A percentile compares a stretch with the other conserved stretches of the same genome.
Evolutionary conservation across 2,888 invertebrate species (phyloP).

Genomic region (Lacanobia wlatinum): DNA sequence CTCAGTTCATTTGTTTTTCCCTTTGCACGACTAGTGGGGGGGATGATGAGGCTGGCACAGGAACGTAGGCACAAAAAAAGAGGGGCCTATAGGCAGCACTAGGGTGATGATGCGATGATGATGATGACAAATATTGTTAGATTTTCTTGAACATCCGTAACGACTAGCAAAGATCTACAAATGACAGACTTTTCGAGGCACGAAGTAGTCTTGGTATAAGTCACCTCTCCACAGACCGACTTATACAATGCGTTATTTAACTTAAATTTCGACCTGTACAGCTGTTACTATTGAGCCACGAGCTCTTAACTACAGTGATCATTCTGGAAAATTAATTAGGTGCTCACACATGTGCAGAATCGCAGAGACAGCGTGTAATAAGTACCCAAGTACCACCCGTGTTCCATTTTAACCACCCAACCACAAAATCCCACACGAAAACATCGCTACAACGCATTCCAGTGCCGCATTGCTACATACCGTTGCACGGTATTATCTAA

Average conservation of each 20-base stretch:
- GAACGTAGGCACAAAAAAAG: too few relatives aligned
- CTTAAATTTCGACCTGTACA: background rate
- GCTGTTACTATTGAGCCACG: background rate
- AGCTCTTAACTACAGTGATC: background rate
- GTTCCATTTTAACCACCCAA: slow-evolving; percentile 22
- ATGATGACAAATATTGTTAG: too few relatives aligned
- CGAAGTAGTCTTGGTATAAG: too few relatives aligned
- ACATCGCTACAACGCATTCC: background rate
- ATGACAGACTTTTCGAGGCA: background rate
- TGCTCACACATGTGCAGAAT: background rate
- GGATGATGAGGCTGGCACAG: too few relatives aligned
- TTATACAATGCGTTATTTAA: background rate
- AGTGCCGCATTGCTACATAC: background rate
- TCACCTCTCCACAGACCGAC: background rate
- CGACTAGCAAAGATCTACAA: background rate
- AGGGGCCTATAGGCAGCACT: too few relatives aligned
- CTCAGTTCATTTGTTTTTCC: too few relatives aligned
- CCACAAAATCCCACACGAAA: background rate
- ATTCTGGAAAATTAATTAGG: background rate
- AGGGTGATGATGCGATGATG: too few relatives aligned
- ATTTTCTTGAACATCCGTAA: background rate
- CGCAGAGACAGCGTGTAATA: background rate
- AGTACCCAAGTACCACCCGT: background rate
- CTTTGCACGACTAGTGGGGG: too few relatives aligned
- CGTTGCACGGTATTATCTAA: slow-evolving; percentile 12